These are phyloP conservation scores for Megalopta genalis DNA, from an alignment of 1,140 invertebrate genomes.

Conservation along the genomic window DNA sequence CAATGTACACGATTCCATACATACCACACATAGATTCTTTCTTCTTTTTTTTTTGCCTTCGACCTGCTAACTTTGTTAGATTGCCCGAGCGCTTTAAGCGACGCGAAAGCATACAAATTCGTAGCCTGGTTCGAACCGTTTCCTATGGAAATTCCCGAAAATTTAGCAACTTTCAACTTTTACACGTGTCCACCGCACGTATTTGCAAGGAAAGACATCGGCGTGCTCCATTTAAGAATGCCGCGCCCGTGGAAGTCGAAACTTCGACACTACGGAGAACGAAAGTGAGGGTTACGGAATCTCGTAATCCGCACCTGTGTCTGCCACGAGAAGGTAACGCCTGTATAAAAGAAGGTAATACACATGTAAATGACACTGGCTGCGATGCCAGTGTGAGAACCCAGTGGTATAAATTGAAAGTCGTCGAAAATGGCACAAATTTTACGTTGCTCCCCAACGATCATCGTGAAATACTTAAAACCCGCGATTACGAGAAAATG, in stretches of 20 bases:
- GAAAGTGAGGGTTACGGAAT: slow-evolving; percentile 28
- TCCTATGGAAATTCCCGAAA: neutral
- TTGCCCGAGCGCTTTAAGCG: neutral
- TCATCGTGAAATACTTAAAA: slow-evolving; percentile 5
- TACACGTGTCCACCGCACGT: slow-evolving; percentile 11
- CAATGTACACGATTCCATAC: too few relatives aligned
- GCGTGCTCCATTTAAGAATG: slow-evolving; percentile 26
- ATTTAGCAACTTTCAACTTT: slow-evolving; percentile 4
- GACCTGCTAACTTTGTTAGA: slow-evolving; percentile 33
- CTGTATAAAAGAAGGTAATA: slow-evolving; percentile 67
- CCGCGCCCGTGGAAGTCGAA: slow-evolving; percentile 24
- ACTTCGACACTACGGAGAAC: slow-evolving; percentile 20
- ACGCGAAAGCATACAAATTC: slow-evolving; percentile 18
- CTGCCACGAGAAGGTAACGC: slow-evolving; percentile 58
- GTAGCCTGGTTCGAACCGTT: neutral
- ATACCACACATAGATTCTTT: too few relatives aligned
- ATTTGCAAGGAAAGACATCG: slow-evolving; percentile 36
- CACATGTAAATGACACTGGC: slow-evolving; percentile 58
- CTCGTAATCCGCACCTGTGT: slow-evolving; percentile 60
- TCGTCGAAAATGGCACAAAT: slow-evolving; percentile 23
- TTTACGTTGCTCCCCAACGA: slow-evolving; percentile 20
- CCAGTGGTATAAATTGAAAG: slow-evolving; percentile 47
- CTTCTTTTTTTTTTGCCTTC: too few relatives aligned
- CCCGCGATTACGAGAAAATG: neutral
- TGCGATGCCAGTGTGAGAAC: slow-evolving; percentile 31